Evolutionary conservation across 2,888 invertebrate species (phyloP).

Genomic region (Operophtera brumata): DNA sequence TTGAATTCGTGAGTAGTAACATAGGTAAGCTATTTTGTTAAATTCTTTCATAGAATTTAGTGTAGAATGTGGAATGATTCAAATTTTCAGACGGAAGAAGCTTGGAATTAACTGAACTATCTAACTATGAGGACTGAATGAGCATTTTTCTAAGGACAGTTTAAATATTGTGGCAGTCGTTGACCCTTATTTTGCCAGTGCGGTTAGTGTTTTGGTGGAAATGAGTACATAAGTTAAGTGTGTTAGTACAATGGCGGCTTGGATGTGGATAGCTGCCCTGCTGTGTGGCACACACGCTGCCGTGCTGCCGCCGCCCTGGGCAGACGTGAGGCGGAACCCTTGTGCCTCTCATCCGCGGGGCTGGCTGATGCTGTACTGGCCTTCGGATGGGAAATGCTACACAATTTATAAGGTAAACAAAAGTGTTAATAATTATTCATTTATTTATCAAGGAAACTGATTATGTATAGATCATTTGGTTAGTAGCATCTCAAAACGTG

Average conservation of each 20-base stretch:
- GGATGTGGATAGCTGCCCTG: constrained; percentile 67
- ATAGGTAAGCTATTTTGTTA: neutral
- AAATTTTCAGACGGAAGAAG: neutral
- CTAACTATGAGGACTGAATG: neutral
- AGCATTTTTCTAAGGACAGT: neutral
- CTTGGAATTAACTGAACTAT: neutral
- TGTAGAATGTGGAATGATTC: neutral
- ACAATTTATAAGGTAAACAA: constrained; percentile 87
- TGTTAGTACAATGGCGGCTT: constrained; percentile 51
- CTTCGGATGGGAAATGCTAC: constrained; percentile 90
- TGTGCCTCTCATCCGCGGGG: constrained; percentile 90
- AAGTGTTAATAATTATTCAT: too few relatives aligned
- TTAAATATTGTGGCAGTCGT: neutral
- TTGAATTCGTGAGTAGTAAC: constrained; percentile 13
- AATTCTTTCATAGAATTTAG: neutral
- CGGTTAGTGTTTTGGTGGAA: neutral
- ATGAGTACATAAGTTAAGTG: constrained; percentile 17
- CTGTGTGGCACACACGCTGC: constrained; percentile 78
- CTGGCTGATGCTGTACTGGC: constrained; percentile 93
- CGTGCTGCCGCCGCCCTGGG: constrained; percentile 92
- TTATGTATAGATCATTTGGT: too few relatives aligned
- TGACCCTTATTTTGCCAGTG: neutral
- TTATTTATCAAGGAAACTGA: too few relatives aligned
- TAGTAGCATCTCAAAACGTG: too few relatives aligned
- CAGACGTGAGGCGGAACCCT: constrained; percentile 89